A percentile compares a stretch with the other conserved stretches of the same genome.
These are phyloP conservation scores for Diuraphis noxia DNA, from an alignment of 1,140 invertebrate species.

Conservation along the genomic window DNA sequence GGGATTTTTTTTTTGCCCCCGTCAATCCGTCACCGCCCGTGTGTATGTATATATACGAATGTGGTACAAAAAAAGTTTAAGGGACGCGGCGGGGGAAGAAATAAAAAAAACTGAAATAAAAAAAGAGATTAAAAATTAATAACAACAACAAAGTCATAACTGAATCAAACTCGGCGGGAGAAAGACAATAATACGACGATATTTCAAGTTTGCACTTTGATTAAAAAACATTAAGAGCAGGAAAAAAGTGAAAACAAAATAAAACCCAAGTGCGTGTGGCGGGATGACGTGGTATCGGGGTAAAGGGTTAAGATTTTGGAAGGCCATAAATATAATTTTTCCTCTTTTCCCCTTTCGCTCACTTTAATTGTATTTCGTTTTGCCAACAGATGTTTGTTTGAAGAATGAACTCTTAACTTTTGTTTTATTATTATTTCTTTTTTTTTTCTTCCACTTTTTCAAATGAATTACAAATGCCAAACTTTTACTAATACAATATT, in stretches of 20 bases:
- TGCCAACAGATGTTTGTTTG: constrained; percentile 51
- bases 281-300: not conserved
- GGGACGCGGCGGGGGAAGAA: not conserved
- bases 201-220: constrained; percentile 53
- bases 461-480: constrained; percentile 43
- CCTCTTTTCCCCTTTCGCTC: constrained; percentile 5
- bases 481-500: constrained; percentile 24
- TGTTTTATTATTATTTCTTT: constrained; percentile 20
- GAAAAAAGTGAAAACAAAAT: constrained; percentile 36
- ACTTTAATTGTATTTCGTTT: constrained; percentile 53
- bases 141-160: constrained; percentile 53
- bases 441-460: constrained; percentile 34
- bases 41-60: constrained; percentile 1
- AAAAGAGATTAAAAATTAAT: constrained; percentile 54
- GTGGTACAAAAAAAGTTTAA: constrained; percentile 46
- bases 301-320: constrained; percentile 50
- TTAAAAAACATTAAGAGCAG: constrained; percentile 52
- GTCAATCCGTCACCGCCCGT: not conserved
- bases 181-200: constrained; percentile 54
- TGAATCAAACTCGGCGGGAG: constrained; percentile 52
- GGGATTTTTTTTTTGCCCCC: constrained; percentile 36
- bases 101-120: not conserved
- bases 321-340: constrained; percentile 50
- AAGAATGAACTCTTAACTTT: constrained; percentile 51
- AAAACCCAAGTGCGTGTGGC: constrained; percentile 1